A percentile compares a stretch with the other conserved stretches of the same genome.
Evolutionary conservation across 2,797 vertebrate species (phyloP).

Genomic region (Hypotaenidia philippensis): DNA sequence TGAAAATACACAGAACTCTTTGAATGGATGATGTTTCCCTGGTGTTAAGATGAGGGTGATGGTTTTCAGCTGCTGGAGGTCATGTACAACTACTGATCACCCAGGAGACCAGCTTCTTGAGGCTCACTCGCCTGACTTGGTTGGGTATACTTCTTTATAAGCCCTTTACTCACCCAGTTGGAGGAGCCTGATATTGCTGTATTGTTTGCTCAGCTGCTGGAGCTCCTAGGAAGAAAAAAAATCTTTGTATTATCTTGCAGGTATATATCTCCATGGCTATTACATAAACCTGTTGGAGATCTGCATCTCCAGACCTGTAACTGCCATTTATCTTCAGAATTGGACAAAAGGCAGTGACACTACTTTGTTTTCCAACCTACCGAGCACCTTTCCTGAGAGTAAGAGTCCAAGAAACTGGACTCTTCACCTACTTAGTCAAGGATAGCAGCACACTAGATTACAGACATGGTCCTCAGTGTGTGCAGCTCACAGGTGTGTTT

Average conservation of each 20-base stretch:
- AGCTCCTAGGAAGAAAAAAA: constrained; percentile 54
- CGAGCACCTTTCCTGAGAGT: not conserved
- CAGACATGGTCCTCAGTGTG: not conserved
- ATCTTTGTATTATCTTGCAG: not conserved
- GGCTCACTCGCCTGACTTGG: not conserved
- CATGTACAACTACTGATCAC: not conserved
- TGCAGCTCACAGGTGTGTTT: not conserved
- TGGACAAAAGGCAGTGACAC: not conserved
- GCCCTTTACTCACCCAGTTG: constrained; percentile 55
- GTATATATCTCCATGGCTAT: not conserved
- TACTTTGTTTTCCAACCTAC: not conserved
- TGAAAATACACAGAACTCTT: not conserved
- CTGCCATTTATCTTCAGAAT: not conserved
- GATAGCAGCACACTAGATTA: fast-evolving
- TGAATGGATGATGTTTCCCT: not conserved
- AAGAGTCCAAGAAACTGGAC: not conserved
- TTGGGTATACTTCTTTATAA: not conserved
- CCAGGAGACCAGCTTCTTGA: not conserved
- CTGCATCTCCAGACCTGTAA: not conserved
- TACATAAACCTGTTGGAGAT: not conserved
- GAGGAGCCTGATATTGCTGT: constrained; percentile 66
- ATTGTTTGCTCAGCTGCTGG: constrained; percentile 70
- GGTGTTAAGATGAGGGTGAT: not conserved
- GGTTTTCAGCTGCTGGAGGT: not conserved
- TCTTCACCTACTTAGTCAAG: not conserved